Evolutionary conservation across 2,113 vertebrate genomes (phyloP), one percentile per base, ranked within the genome.

Genomic region (Centropus unirufus): DNA sequence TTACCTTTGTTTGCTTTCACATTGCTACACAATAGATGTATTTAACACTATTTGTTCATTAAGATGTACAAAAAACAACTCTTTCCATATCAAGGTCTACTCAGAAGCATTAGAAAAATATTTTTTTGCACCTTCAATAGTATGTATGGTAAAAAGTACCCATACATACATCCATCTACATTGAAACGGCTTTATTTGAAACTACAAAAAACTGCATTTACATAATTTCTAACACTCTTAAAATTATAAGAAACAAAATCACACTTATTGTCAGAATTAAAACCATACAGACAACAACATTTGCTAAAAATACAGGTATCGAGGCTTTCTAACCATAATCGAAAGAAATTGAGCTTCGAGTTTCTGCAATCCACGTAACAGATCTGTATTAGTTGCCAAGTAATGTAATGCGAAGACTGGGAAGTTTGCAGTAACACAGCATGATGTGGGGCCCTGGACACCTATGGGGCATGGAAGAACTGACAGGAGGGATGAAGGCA

Each of bases 31-130:
- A 27, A 63, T 19, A 55, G 12, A 36, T 24, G 30, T 22, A 63
- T 14, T 87, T 76, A 88, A 79, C 14, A 74, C 27, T 69, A 64
- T 42, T 92, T 90, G 3, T 3, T 75, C 36, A 74, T 17, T 29
- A 78, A 75, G 30, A 79, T 29, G 67, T 91, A 27, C 57, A 84
- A 93, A 91, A 68, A 4, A n/a, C 16, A 62, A 52, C 23, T 86
- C n/a, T n/a, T 36, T 82, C 61, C 72, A 36, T 54, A 87, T 20
- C 14, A 47, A 85, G 12, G 54, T 19, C 49, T 6, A 51, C 16
- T 75, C 67, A 87, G 87, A 97, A 95, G 78, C 89, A 94, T 82
- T 61, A 79, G 70, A 89, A 95, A 92, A 95, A 68, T 85, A 84
- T 61, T 95, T 91, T 68, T 95, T 91, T 74, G 32, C 39, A 92